Evolutionary conservation across 2,113 vertebrate genomes (phyloP).

Genomic region (Tinamus guttatus): DNA sequence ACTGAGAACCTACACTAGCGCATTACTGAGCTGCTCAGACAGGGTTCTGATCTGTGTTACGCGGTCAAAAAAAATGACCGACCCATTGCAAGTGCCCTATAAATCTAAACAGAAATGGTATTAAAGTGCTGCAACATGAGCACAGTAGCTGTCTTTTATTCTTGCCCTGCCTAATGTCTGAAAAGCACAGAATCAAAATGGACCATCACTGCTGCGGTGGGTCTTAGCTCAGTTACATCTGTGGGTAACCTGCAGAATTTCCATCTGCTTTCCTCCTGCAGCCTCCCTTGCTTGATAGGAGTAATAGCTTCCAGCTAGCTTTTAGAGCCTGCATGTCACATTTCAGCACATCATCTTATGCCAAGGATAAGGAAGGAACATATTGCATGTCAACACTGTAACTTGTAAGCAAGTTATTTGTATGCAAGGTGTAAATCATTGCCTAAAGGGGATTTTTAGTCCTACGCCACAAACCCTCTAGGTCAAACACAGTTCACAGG

Average conservation of each 20-base stretch:
- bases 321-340: conserved; percentile 22
- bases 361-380: conserved; percentile 41
- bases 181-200: not conserved
- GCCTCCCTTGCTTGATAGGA: not conserved
- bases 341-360: conserved; percentile 48
- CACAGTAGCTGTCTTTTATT: not conserved
- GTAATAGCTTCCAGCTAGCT: conserved; percentile 46
- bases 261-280: conserved; percentile 15
- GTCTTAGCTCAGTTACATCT: not conserved
- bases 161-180: not conserved
- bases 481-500: conserved; percentile 19
- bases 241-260: conserved; percentile 35
- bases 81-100: not conserved
- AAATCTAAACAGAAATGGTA: not conserved
- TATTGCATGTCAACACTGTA: not conserved
- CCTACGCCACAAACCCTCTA: conserved; percentile 8
- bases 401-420: conserved; percentile 44
- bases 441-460: conserved; percentile 29
- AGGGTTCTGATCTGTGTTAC: not conserved
- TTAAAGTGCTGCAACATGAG: not conserved
- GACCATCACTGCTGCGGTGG: not conserved
- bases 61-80: not conserved
- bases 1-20: not conserved
- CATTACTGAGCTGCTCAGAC: not conserved
- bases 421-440: conserved; percentile 27